Evolutionary conservation across 2,113 vertebrate genomes (phyloP).

Genomic region (Oxygymnocypris stewartii): DNA sequence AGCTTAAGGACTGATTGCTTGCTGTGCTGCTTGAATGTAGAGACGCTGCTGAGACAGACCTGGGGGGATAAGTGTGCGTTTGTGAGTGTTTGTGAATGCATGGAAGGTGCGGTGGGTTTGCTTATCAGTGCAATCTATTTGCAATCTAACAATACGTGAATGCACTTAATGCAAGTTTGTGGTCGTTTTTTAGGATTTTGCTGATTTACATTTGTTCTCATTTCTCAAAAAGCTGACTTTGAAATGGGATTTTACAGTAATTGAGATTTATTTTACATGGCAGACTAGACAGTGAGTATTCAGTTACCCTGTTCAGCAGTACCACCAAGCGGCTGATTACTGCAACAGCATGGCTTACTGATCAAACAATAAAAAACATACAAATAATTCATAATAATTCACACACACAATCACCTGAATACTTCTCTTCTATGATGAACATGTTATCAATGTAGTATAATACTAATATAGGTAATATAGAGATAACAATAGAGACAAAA

Average conservation of each 20-base stretch:
- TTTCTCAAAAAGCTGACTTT: not conserved
- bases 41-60: constrained; percentile 22
- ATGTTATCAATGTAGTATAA: not conserved
- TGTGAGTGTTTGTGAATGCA: not conserved
- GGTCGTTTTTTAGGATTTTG: not conserved
- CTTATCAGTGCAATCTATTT: not conserved
- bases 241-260: not conserved
- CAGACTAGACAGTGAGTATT: not conserved
- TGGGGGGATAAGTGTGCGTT: not conserved
- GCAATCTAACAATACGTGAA: not conserved
- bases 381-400: no score
- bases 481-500: not conserved
- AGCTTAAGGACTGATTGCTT: not conserved
- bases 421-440: not conserved
- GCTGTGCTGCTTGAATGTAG: constrained; percentile 13
- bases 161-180: not conserved
- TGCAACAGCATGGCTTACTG: no score
- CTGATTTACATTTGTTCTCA: not conserved
- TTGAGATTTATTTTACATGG: not conserved
- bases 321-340: not conserved
- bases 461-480: no score
- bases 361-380: no score
- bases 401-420: no score
- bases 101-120: not conserved
- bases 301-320: not conserved